These are phyloP conservation scores for Anolis sagrei DNA, from an alignment of 2,113 vertebrate genomes.

Conservation along the genomic window DNA sequence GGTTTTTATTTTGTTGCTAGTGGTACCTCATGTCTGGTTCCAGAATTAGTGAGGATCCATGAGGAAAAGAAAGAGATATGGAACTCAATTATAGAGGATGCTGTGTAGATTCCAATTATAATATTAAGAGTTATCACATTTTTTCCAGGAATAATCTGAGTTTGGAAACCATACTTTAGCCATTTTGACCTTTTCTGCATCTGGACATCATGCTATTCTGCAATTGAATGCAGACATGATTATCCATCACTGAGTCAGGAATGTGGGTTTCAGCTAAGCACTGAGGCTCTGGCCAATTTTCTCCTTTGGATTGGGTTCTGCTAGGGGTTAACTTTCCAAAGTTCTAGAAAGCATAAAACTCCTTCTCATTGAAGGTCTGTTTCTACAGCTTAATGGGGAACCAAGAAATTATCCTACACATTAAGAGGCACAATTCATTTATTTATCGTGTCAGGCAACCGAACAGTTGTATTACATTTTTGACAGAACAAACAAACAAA, in stretches of 20 bases:
- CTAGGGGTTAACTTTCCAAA: neutral
- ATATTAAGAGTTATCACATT: too few relatives aligned
- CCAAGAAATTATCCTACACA: neutral
- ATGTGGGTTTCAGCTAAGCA: neutral
- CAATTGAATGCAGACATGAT: neutral
- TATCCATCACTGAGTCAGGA: too few relatives aligned
- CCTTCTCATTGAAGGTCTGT: neutral
- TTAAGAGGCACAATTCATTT: neutral
- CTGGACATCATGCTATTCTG: neutral
- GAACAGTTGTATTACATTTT: too few relatives aligned
- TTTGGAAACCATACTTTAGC: too few relatives aligned
- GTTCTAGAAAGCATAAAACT: neutral
- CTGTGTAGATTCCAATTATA: too few relatives aligned
- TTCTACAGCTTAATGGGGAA: neutral
- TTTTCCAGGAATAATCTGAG: too few relatives aligned
- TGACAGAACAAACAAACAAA: too few relatives aligned
- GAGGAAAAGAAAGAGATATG: too few relatives aligned
- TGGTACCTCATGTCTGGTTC: neutral
- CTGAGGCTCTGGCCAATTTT: neutral
- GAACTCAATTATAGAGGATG: too few relatives aligned
- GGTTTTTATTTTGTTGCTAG: neutral
- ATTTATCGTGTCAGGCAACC: too few relatives aligned
- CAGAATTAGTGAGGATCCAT: neutral
- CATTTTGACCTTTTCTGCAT: neutral
- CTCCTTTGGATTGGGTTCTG: neutral